Conservation (phyloP, 2,888 invertebrate species). For the Eupithecia abbreviata region DNA sequence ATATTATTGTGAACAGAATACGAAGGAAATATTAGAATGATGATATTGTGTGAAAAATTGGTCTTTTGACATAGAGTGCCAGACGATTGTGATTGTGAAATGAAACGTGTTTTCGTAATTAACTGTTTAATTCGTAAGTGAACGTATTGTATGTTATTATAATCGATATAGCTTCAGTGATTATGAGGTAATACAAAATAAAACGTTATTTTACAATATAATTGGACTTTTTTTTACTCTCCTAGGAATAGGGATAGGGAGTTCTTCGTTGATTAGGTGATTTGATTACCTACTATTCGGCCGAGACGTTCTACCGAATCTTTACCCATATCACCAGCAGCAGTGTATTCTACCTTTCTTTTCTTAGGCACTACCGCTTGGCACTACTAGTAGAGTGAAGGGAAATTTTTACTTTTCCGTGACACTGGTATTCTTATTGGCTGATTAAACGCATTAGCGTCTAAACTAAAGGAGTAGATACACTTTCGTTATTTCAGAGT, state of each 20-base stretch:
- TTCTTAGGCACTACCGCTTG: too few relatives aligned
- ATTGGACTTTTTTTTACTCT: constrained; percentile 46
- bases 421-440: too few relatives aligned
- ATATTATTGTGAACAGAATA: constrained; percentile 28
- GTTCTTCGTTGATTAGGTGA: background rate
- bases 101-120: constrained; percentile 59
- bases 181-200: constrained; percentile 71
- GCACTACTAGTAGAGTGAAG: too few relatives aligned
- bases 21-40: constrained; percentile 23
- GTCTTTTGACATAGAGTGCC: constrained; percentile 68
- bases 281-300: background rate
- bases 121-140: constrained; percentile 69
- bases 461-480: background rate
- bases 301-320: background rate
- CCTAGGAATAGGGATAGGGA: background rate
- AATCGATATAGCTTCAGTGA: constrained; percentile 74
- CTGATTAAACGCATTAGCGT: too few relatives aligned
- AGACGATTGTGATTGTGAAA: constrained; percentile 77
- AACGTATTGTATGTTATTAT: constrained; percentile 65
- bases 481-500: background rate
- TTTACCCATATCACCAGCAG: background rate
- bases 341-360: too few relatives aligned
- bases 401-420: too few relatives aligned
- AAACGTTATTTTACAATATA: constrained; percentile 79
- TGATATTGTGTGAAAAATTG: constrained; percentile 26